Evolutionary conservation across 2,888 invertebrate species (phyloP).

Genomic region (Agrochola litura): DNA sequence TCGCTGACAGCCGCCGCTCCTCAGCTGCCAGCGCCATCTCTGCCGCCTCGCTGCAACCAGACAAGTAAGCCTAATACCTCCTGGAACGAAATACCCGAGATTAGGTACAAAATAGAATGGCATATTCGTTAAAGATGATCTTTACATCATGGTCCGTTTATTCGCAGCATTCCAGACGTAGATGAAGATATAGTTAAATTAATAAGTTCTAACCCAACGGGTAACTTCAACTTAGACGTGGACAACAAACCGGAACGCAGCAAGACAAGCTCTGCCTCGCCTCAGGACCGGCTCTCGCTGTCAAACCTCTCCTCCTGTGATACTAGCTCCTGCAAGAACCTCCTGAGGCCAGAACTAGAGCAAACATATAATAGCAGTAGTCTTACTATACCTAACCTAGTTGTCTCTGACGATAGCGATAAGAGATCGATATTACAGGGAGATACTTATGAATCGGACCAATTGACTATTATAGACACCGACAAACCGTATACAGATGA

Average conservation of each 20-base stretch:
- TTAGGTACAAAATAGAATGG: background rate
- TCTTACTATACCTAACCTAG: slow-evolving; percentile 88
- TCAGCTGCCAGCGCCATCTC: slow-evolving; percentile 90
- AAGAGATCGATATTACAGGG: slow-evolving; percentile 87
- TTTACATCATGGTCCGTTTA: slow-evolving; percentile 21
- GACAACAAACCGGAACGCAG: slow-evolving; percentile 76
- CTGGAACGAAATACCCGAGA: background rate
- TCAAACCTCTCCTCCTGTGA: slow-evolving; percentile 87
- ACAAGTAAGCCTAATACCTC: slow-evolving; percentile 78
- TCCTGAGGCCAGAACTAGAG: slow-evolving; percentile 81
- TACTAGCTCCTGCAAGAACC: slow-evolving; percentile 87
- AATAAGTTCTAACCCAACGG: slow-evolving; percentile 83
- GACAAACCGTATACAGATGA: slow-evolving; percentile 90
- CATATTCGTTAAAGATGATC: background rate
- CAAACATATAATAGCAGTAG: slow-evolving; percentile 82
- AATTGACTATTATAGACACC: slow-evolving; percentile 92
- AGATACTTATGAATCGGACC: slow-evolving; percentile 91
- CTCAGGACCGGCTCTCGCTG: slow-evolving; percentile 83
- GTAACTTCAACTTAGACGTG: slow-evolving; percentile 79
- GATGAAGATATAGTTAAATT: slow-evolving; percentile 89
- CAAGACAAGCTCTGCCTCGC: slow-evolving; percentile 80
- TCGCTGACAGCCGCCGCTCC: slow-evolving; percentile 95
- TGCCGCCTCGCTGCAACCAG: slow-evolving; percentile 85
- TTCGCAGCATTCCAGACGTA: slow-evolving; percentile 89
- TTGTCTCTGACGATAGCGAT: slow-evolving; percentile 88